Evolutionary conservation across 2,797 vertebrate species (phyloP).

Genomic region (Tinamus major): DNA sequence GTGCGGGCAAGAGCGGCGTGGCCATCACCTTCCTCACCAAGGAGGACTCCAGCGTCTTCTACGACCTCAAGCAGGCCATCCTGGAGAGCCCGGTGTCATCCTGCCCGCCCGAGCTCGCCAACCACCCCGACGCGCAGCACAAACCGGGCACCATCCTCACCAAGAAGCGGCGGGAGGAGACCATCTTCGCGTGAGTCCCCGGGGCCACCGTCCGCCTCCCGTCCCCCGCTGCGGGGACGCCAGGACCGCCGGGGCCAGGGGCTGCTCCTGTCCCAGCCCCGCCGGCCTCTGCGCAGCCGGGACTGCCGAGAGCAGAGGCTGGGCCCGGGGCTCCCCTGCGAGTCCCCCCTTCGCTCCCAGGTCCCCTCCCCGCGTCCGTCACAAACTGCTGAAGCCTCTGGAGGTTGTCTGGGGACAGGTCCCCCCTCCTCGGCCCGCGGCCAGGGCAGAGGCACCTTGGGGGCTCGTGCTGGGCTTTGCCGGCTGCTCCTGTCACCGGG

Average conservation of each 20-base stretch:
- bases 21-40: conserved; percentile 98
- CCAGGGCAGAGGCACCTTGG: accelerated
- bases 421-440: background rate
- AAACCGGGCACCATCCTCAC: conserved; percentile 98
- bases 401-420: background rate
- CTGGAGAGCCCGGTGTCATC: conserved; percentile 97
- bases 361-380: background rate
- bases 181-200: conserved; percentile 91
- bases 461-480: background rate
- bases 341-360: background rate
- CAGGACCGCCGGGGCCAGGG: background rate
- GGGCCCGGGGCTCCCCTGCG: background rate
- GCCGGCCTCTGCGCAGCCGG: background rate
- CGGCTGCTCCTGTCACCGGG: background rate
- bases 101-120: conserved; percentile 95
- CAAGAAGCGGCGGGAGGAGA: conserved; percentile 98
- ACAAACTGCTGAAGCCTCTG: background rate
- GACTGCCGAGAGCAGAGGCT: background rate
- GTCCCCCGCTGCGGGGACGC: accelerated
- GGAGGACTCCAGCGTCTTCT: conserved; percentile 95
- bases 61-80: conserved; percentile 97
- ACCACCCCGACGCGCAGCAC: conserved; percentile 97
- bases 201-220: accelerated
- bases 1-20: conserved; percentile 95
- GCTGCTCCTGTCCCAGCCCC: background rate